Percentiles rank a stretch among this genome's conserved stretches.
Conservation (phyloP, 2,888 invertebrate genomes). For the Callinectes sapidus region DNA sequence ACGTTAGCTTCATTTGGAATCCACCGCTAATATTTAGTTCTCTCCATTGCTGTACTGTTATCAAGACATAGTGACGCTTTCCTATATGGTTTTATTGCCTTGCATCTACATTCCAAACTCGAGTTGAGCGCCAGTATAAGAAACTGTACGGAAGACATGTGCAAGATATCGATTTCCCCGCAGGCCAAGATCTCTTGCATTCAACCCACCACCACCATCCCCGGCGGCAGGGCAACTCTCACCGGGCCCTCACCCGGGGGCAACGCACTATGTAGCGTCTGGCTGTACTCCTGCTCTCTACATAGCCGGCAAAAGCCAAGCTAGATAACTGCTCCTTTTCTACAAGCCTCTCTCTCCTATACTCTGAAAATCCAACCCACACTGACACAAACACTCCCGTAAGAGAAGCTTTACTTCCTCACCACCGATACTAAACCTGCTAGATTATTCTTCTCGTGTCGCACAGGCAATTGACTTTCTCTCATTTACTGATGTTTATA, state of each 20-base stretch:
- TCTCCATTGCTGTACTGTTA: background rate
- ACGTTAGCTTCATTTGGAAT: background rate
- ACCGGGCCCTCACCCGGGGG: constrained; percentile 16
- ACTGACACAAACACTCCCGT: background rate
- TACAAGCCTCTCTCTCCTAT: background rate
- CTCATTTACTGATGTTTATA: background rate
- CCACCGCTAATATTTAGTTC: background rate
- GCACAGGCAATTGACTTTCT: background rate
- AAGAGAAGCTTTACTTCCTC: background rate
- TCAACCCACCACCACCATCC: constrained; percentile 15
- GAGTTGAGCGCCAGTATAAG: background rate
- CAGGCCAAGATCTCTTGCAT: constrained; percentile 22
- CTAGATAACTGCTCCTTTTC: background rate
- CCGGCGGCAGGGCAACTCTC: constrained; percentile 32
- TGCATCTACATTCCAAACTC: background rate
- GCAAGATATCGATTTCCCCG: constrained; percentile 34
- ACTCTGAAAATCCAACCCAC: background rate
- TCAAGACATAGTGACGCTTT: background rate
- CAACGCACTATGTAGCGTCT: background rate
- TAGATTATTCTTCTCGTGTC: background rate
- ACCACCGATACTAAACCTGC: background rate
- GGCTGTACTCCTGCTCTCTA: constrained; percentile 14
- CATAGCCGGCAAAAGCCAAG: background rate
- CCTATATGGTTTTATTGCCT: background rate
- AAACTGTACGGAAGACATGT: constrained; percentile 33